Evolutionary conservation across 2,113 vertebrate genomes (phyloP).

Genomic region (Chlamydotis undulata): DNA sequence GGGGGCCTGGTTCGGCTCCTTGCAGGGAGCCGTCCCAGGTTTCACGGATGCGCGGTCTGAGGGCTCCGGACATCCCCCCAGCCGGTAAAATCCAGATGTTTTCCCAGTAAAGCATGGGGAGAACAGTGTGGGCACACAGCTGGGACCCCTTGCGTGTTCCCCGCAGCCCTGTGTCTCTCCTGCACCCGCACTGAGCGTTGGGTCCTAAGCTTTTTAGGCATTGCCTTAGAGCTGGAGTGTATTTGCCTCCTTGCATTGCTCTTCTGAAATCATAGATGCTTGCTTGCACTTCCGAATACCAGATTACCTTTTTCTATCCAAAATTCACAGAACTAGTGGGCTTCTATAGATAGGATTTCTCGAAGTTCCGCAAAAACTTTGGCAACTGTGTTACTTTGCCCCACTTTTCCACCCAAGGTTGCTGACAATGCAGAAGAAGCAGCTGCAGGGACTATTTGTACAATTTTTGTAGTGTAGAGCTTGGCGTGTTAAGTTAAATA

Average conservation of each 20-base stretch:
- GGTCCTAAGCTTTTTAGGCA: rapidly evolving
- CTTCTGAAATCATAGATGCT: not conserved
- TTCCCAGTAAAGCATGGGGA: not conserved
- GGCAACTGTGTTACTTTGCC: rapidly evolving
- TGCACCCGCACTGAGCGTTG: rapidly evolving
- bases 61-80: too few relatives aligned
- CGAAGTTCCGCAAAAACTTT: not conserved
- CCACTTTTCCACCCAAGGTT: not conserved
- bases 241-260: not conserved
- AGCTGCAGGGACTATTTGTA: not conserved
- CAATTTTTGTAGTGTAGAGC: not conserved
- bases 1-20: too few relatives aligned
- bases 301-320: not conserved
- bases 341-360: not conserved
- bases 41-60: too few relatives aligned
- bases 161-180: rapidly evolving
- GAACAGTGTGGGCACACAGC: rapidly evolving
- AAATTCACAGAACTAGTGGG: not conserved
- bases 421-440: not conserved
- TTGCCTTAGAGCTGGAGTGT: not conserved
- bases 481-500: not conserved
- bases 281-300: not conserved
- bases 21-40: too few relatives aligned
- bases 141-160: rapidly evolving
- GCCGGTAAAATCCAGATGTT: rapidly evolving